phyloP scores from a whole-genome alignment of 1,140 invertebrate genomes.

The Carposina sasakii region DNA sequence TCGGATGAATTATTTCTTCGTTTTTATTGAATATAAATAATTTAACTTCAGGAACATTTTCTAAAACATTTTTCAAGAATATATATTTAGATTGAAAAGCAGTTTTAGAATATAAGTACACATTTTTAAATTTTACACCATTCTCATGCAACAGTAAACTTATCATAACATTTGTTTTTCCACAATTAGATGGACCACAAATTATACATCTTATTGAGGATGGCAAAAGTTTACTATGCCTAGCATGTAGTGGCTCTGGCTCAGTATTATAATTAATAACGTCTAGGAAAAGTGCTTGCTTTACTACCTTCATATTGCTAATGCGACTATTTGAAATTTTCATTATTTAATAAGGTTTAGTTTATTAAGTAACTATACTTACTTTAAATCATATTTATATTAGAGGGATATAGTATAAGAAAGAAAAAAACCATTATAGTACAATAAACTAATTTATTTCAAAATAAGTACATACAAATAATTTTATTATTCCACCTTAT shows the following conservation, averaged over 20 bases:
- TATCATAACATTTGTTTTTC: constrained; percentile 44
- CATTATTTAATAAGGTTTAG: too few species aligned
- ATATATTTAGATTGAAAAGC: constrained; percentile 38
- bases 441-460: too few species aligned
- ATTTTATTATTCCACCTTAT: too few species aligned
- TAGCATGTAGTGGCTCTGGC: too few species aligned
- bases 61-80: constrained; percentile 26
- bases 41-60: constrained; percentile 21
- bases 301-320: constrained; percentile 25
- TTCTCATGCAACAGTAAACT: constrained; percentile 41
- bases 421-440: too few species aligned
- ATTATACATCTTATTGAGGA: constrained; percentile 34
- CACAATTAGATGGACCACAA: constrained; percentile 39
- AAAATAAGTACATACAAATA: too few species aligned
- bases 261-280: constrained; percentile 22
- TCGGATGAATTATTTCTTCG: constrained; percentile 19
- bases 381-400: too few species aligned
- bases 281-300: constrained; percentile 16
- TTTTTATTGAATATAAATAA: constrained; percentile 14
- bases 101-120: constrained; percentile 41
- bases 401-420: too few species aligned
- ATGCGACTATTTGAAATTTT: too few species aligned
- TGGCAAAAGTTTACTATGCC: constrained; percentile 32
- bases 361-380: too few species aligned
- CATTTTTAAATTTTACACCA: constrained; percentile 41